Percentiles rank a stretch among this genome's conserved stretches.
Conservation (phyloP, 2,888 invertebrate genomes). For the Caradrina clavipalpis region DNA sequence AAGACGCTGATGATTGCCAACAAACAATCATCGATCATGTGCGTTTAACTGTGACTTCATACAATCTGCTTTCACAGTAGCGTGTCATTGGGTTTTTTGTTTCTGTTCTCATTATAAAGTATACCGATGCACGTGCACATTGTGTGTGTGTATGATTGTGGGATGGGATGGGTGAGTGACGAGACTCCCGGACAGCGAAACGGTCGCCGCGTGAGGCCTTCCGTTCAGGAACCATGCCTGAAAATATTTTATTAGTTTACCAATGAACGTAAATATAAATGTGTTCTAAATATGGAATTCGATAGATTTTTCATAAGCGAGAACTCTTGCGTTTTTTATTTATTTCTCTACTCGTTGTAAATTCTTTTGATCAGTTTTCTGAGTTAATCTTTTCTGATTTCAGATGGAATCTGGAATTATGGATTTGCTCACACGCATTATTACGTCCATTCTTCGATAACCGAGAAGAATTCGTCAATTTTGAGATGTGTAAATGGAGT, state of each 20-base stretch:
- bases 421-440: not conserved
- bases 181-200: constrained; percentile 61
- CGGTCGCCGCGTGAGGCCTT: constrained; percentile 67
- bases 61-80: constrained; percentile 49
- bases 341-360: not conserved
- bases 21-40: constrained; percentile 48
- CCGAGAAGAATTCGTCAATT: too few relatives aligned
- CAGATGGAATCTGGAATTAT: not conserved
- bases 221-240: constrained; percentile 57
- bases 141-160: constrained; percentile 40
- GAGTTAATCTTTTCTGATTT: not conserved
- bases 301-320: not conserved
- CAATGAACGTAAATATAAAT: constrained; percentile 12
- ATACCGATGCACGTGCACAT: constrained; percentile 45
- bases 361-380: not conserved
- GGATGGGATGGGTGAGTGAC: constrained; percentile 51
- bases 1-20: constrained; percentile 26
- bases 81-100: constrained; percentile 53
- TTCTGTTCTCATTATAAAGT: constrained; percentile 46
- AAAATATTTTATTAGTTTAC: constrained; percentile 10
- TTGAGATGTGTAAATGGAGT: not conserved
- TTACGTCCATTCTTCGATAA: not conserved
- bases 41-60: constrained; percentile 41
- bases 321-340: not conserved
- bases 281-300: not conserved